Base-by-base conservation (phyloP, 92 coral and sea anemone genomes). In the Phymanthus crucifer region DNA sequence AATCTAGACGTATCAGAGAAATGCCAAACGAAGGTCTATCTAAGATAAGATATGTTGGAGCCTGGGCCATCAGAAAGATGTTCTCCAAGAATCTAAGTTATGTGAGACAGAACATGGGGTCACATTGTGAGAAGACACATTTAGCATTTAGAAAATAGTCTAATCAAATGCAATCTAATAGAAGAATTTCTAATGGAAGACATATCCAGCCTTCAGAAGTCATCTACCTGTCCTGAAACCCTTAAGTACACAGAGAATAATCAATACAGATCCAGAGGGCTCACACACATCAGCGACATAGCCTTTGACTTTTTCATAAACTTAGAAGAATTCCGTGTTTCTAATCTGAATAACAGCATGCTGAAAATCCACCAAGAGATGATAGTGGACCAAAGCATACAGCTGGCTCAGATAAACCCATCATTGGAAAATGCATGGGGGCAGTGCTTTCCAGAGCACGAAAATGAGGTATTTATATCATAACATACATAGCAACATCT, bases 241-340 rank as follows among this genome's bases (percentile, higher is more conserved):
- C 69, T 83, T 69, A 12, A 26, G 12, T 82, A 67, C 3, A 76
- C 87, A 31, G 87, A 83, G 57, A 48, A 76, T 10, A 70, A 24
- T 17, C 87, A 83, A 34, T 83, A 46, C 27, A 36, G 82, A 50
- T 64, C 32, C 18, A 48, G 87, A 34, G 82, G 87, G 12, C 81
- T 83, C 45, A 8, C 67, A 5, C 76, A 76, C 29, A 68, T 83
- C 57, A 74, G 48, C 18, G 87, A 83, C 45, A 23, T 16, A 6
- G 71, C 71, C 14, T 54, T 26, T 57, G 82, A 70, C 23, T 83
- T 83, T 34, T 75, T 76, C 54, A 32, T 74, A 8, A 19, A 13
- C 33, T 8, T 57, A 29, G 78, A 74, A 17, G 35, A 32, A 6
- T 4, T 12, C 23, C 33, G 78, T 3, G 66, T 74, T 9, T 24